These are phyloP conservation scores for Toxotes lorentzi DNA, from an alignment of 2,797 vertebrate genomes.

Conservation along the genomic window DNA sequence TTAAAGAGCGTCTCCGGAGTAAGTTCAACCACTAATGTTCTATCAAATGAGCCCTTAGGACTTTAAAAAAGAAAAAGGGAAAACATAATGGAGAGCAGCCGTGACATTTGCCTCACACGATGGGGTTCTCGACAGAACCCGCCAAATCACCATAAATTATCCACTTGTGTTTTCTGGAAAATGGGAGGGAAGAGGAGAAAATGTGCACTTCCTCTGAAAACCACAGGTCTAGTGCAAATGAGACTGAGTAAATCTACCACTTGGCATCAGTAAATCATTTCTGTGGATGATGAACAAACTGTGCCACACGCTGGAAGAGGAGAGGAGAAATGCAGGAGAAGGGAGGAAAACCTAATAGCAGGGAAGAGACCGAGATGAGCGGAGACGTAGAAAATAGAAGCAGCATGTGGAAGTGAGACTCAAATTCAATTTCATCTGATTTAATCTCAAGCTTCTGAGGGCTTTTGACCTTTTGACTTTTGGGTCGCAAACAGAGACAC, in stretches of 20 bases:
- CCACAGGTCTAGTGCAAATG: slow-evolving; percentile 42
- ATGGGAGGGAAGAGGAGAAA: background rate
- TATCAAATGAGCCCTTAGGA: slow-evolving; percentile 59
- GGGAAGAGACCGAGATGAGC: slow-evolving; percentile 5
- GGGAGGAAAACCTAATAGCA: background rate
- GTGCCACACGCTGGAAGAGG: background rate
- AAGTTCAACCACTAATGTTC: slow-evolving; percentile 62
- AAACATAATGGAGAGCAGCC: slow-evolving; percentile 42
- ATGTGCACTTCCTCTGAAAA: slow-evolving; percentile 47
- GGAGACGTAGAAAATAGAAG: slow-evolving; percentile 45
- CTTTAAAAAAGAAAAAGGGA: slow-evolving; percentile 37
- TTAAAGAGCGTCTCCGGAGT: slow-evolving; percentile 43
- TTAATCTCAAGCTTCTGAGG: slow-evolving; percentile 45
- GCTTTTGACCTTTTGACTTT: slow-evolving; percentile 39
- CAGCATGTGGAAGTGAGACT: slow-evolving; percentile 39
- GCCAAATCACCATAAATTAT: slow-evolving; percentile 54
- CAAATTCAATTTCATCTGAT: slow-evolving; percentile 64
- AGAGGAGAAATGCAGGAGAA: background rate
- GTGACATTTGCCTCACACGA: slow-evolving; percentile 46
- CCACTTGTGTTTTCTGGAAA: slow-evolving; percentile 54
- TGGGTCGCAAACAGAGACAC: slow-evolving; percentile 12
- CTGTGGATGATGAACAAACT: slow-evolving; percentile 34
- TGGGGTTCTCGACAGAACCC: slow-evolving; percentile 35
- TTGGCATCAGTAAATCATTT: slow-evolving; percentile 41
- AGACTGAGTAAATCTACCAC: slow-evolving; percentile 36